Percentiles rank a stretch among this genome's conserved stretches.
phyloP scores from a whole-genome alignment of 1,140 invertebrate genomes.

The Solen grandis region DNA sequence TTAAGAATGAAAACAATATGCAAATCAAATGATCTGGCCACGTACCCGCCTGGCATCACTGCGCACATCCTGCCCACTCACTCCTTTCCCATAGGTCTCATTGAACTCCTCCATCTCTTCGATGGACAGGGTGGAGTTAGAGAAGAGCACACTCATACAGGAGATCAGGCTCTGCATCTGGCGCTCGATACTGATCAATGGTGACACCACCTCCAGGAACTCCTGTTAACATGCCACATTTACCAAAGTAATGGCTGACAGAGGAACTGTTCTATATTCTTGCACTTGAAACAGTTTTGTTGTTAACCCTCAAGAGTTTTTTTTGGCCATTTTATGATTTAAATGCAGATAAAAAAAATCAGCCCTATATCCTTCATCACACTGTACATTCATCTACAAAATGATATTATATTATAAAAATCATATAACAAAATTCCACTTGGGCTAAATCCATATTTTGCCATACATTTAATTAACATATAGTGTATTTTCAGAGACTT shows the following conservation, averaged over 20 bases:
- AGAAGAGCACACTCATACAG: slow-evolving; percentile 72
- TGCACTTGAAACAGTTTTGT: neutral
- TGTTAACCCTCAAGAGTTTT: neutral
- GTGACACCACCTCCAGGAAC: slow-evolving; percentile 69
- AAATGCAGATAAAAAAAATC: neutral
- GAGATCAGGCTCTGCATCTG: slow-evolving; percentile 72
- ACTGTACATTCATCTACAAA: neutral
- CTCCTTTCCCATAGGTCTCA: slow-evolving; percentile 67
- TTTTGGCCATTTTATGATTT: neutral
- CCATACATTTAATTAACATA: too few relatives aligned
- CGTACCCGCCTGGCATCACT: slow-evolving; percentile 76
- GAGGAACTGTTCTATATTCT: neutral
- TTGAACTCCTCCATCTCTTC: slow-evolving; percentile 12
- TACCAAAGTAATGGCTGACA: neutral
- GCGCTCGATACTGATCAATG: slow-evolving; percentile 68
- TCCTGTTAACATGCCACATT: slow-evolving; percentile 57
- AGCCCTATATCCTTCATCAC: neutral
- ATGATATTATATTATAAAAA: neutral
- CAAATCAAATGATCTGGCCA: too few relatives aligned
- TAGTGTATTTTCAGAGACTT: too few relatives aligned
- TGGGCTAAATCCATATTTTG: too few relatives aligned
- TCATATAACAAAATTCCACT: too few relatives aligned
- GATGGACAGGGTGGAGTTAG: slow-evolving; percentile 68
- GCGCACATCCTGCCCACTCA: slow-evolving; percentile 59
- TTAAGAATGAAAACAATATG: too few relatives aligned